phyloP scores from a whole-genome alignment of 2,113 vertebrate species.

The Bubalus kerabau region DNA sequence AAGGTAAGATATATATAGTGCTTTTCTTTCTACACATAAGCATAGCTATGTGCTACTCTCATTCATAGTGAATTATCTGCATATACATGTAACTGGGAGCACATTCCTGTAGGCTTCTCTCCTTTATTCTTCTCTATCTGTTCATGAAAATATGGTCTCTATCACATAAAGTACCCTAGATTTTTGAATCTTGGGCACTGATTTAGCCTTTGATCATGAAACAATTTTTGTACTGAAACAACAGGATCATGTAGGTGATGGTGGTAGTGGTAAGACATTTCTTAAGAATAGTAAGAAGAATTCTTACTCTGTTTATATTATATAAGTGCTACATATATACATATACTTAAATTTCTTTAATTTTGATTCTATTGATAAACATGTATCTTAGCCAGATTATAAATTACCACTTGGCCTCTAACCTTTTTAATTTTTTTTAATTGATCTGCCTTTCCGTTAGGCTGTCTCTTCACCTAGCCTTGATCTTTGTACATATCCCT shows the following conservation, averaged over 20 bases:
- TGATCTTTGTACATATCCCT: not conserved
- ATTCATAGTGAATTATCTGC: not conserved
- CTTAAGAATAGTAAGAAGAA: not conserved
- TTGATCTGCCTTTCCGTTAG: not conserved
- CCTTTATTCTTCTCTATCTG: not conserved
- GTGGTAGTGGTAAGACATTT: not conserved
- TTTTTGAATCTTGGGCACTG: not conserved
- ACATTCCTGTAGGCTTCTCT: not conserved
- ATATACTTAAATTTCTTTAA: not conserved
- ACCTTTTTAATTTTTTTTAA: not conserved
- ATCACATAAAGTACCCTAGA: not conserved
- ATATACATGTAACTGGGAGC: not conserved
- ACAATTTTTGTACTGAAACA: slow-evolving; percentile 1
- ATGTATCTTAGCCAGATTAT: not conserved
- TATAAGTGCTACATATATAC: not conserved
- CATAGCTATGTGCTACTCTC: not conserved
- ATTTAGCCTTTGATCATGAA: not conserved
- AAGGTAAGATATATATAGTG: slow-evolving; percentile 83
- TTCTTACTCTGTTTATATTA: not conserved
- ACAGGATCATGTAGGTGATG: not conserved
- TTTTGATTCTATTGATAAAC: not conserved
- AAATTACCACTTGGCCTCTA: not conserved
- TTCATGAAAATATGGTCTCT: not conserved
- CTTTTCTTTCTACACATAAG: not conserved
- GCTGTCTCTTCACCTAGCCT: not conserved